Evolutionary conservation across 2,797 vertebrate species (phyloP).

Genomic region (Nyctalus aviator): DNA sequence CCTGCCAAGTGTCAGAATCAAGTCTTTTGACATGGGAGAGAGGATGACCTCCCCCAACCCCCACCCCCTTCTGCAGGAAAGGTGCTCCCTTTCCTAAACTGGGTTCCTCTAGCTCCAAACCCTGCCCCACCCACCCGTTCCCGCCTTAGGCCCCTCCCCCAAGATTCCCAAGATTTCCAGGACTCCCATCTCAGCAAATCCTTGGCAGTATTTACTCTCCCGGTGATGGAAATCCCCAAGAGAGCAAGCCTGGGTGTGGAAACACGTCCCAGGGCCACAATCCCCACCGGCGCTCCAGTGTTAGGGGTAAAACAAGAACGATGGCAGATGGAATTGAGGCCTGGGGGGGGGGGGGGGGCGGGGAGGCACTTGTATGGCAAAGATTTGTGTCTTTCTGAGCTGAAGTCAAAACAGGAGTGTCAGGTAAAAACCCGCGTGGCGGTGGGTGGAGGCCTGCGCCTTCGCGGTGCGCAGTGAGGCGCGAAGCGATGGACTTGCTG

Average conservation of each 20-base stretch:
- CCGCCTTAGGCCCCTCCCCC: not conserved
- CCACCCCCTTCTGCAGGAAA: not conserved
- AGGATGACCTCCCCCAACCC: rapidly evolving
- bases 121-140: not conserved
- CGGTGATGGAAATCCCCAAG: conserved; percentile 69
- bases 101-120: not conserved
- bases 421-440: conserved; percentile 56
- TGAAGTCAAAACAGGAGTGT: conserved; percentile 82
- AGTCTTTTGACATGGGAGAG: conserved; percentile 48
- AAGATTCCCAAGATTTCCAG: not conserved
- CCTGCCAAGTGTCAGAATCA: not conserved
- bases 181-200: conserved; percentile 26
- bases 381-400: conserved; percentile 85
- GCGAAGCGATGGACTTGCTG: not conserved
- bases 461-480: rapidly evolving
- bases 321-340: conserved; percentile 80
- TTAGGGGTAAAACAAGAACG: conserved; percentile 80
- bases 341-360: not conserved
- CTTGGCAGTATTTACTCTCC: conserved; percentile 75
- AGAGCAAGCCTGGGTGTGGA: conserved; percentile 70
- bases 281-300: conserved; percentile 71
- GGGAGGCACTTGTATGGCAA: conserved; percentile 66
- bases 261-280: conserved; percentile 65
- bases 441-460: not conserved
- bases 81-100: not conserved